Percentiles rank a stretch among this genome's conserved stretches.
Conservation (phyloP, 2,888 invertebrate genomes). For the Coecobrya sp. region DNA sequence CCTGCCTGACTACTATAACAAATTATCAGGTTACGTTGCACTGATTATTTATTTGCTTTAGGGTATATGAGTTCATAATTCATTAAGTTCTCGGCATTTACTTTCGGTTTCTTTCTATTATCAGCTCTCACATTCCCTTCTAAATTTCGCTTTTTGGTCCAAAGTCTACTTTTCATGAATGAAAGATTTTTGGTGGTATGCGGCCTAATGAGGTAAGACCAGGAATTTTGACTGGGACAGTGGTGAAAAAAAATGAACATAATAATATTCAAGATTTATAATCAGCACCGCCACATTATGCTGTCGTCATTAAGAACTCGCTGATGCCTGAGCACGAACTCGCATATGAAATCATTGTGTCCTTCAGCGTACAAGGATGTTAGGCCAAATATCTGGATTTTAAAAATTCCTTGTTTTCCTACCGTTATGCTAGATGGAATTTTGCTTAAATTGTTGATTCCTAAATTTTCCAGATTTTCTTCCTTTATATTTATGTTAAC, state of each 20-base stretch:
- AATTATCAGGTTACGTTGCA: not conserved
- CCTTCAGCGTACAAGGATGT: too few relatives aligned
- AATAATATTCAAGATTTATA: conserved; percentile 36
- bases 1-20: not conserved
- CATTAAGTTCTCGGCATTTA: not conserved
- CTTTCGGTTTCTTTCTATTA: not conserved
- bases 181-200: not conserved
- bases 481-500: too few relatives aligned
- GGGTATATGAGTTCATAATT: not conserved
- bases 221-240: not conserved
- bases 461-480: too few relatives aligned
- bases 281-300: conserved; percentile 34
- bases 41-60: not conserved
- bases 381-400: too few relatives aligned
- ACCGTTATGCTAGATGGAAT: too few relatives aligned
- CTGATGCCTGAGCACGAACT: too few relatives aligned
- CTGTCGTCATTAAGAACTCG: not conserved
- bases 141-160: not conserved
- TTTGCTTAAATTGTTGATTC: too few relatives aligned
- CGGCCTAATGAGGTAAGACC: not conserved
- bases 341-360: too few relatives aligned
- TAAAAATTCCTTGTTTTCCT: too few relatives aligned
- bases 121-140: not conserved
- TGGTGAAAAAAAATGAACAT: not conserved
- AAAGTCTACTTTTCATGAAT: not conserved